These are phyloP conservation scores for Drosophila suboccidentalis DNA, from an alignment of 2,888 invertebrate species.

Conservation along the genomic window DNA sequence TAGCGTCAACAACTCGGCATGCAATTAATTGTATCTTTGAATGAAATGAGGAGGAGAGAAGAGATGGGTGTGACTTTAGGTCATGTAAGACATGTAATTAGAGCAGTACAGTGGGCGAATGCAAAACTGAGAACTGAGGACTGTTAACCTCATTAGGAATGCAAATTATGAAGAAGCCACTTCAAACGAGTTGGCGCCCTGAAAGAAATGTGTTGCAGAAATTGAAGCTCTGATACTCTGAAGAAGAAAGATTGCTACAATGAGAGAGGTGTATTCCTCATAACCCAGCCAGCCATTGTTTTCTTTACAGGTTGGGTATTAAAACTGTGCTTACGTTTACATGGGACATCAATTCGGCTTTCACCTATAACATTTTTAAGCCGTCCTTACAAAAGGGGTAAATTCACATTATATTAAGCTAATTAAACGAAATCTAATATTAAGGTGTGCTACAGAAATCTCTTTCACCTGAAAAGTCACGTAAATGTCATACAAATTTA, in stretches of 20 bases:
- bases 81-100: constrained; percentile 39
- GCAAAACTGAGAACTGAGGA: not conserved
- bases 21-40: constrained; percentile 63
- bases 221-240: not conserved
- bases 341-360: not conserved
- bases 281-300: not conserved
- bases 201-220: not conserved
- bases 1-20: constrained; percentile 56
- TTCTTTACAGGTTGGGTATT: not conserved
- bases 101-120: constrained; percentile 32
- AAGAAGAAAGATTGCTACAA: not conserved
- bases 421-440: too few species aligned
- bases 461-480: too few species aligned
- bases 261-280: not conserved
- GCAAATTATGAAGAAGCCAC: constrained; percentile 43
- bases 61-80: constrained; percentile 12
- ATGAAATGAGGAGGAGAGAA: constrained; percentile 18
- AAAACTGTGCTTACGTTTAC: not conserved
- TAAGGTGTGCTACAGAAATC: too few species aligned
- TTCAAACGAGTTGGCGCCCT: not conserved
- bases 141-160: constrained; percentile 62
- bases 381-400: too few species aligned
- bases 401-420: too few species aligned
- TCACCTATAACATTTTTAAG: not conserved
- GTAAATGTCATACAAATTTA: too few species aligned